Evolutionary conservation across 2,888 invertebrate genomes (phyloP).

Genomic region (Lasioglossum lativentre): DNA sequence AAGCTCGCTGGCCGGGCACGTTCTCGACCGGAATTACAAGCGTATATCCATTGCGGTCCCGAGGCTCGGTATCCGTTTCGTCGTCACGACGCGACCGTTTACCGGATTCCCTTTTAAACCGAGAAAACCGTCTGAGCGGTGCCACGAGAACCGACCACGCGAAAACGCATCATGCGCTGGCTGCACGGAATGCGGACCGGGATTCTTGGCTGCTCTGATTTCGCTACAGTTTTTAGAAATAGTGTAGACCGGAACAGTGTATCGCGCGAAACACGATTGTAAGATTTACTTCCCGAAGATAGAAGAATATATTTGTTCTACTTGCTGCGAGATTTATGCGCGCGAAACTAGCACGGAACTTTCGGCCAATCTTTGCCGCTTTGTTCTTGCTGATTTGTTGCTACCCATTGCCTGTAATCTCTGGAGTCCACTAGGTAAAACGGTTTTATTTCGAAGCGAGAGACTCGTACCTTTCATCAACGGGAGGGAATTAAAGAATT

Average conservation of each 20-base stretch:
- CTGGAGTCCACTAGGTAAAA: neutral
- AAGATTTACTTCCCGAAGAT: neutral
- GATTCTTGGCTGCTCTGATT: neutral
- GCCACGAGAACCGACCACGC: neutral
- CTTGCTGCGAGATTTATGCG: constrained; percentile 1
- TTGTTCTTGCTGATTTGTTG: constrained; percentile 6
- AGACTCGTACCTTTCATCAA: neutral
- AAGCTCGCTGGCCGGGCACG: constrained; percentile 46
- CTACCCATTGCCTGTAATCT: neutral
- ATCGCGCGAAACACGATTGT: neutral
- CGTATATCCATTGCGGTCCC: constrained; percentile 48
- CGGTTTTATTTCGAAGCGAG: neutral
- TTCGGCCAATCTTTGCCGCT: neutral
- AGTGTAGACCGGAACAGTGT: neutral
- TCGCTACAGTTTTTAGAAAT: neutral
- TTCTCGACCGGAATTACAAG: constrained; percentile 52
- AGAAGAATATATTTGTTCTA: neutral
- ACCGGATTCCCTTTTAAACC: neutral
- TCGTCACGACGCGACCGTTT: constrained; percentile 32
- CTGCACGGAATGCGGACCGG: neutral
- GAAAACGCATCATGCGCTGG: neutral
- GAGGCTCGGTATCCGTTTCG: constrained; percentile 53
- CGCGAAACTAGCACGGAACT: constrained; percentile 2
- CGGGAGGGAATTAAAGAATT: neutral
- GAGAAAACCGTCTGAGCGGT: constrained; percentile 13